These are phyloP conservation scores for Bilobella aurantiaca DNA, from an alignment of 1,140 invertebrate genomes.

Conservation along the genomic window DNA sequence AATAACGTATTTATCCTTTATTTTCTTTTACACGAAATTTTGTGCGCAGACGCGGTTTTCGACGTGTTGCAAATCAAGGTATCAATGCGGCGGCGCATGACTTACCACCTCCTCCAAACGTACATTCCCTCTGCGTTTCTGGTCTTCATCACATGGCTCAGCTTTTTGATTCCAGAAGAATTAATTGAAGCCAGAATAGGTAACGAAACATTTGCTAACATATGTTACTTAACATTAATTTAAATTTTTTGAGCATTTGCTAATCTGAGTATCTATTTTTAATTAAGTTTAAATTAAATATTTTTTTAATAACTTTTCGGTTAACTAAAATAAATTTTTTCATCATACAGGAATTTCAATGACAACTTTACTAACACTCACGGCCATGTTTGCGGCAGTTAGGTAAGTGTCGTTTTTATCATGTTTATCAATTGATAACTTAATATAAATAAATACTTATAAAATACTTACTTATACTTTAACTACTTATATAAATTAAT, in stretches of 20 bases:
- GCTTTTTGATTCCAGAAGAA: slow-evolving; percentile 53
- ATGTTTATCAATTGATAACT: too few species aligned
- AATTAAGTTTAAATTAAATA: too few species aligned
- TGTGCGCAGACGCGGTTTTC: slow-evolving; percentile 3
- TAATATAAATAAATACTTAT: too few species aligned
- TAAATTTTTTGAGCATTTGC: too few species aligned
- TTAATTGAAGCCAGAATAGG: slow-evolving; percentile 49
- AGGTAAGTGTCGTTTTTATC: too few species aligned
- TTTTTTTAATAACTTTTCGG: too few species aligned
- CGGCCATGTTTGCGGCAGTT: slow-evolving; percentile 1
- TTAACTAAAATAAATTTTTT: too few species aligned
- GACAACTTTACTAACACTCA: slow-evolving; percentile 3
- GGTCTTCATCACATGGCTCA: slow-evolving; percentile 55
- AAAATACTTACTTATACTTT: too few species aligned
- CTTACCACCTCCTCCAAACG: slow-evolving; percentile 35
- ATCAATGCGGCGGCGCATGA: neutral
- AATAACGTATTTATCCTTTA: too few species aligned
- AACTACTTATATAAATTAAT: slow-evolving; percentile 36
- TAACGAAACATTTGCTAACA: neutral
- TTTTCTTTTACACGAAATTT: slow-evolving; percentile 10
- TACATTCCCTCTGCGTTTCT: slow-evolving; percentile 53
- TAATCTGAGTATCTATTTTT: too few species aligned
- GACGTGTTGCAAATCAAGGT: neutral
- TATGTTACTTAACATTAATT: too few species aligned
- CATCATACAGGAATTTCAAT: neutral